phyloP scores from a whole-genome alignment of 2,888 invertebrate species.

The Pseudanteris insignis region DNA sequence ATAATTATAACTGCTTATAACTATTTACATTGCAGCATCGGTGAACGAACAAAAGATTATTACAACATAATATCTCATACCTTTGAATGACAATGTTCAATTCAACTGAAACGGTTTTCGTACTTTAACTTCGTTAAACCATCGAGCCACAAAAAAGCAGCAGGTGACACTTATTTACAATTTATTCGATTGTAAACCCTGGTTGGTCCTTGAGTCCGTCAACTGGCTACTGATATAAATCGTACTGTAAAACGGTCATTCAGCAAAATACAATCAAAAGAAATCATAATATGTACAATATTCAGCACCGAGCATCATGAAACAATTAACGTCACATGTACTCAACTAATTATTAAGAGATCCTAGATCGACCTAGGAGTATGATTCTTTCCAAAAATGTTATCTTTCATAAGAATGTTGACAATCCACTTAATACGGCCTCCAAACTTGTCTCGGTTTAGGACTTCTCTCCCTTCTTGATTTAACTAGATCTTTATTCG shows the following conservation, averaged over 20 bases:
- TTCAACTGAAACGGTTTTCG: conserved; percentile 16
- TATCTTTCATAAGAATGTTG: too few relatives aligned
- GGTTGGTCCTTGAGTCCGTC: conserved; percentile 64
- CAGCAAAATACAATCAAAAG: conserved; percentile 28
- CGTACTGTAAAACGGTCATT: conserved; percentile 19
- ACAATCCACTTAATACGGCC: conserved; percentile 56
- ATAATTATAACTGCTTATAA: conserved; percentile 15
- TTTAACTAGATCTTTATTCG: conserved; percentile 54
- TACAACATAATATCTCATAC: conserved; percentile 29
- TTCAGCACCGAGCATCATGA: conserved; percentile 23
- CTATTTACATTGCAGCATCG: conserved; percentile 28
- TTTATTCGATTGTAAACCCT: conserved; percentile 62
- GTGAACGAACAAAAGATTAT: conserved; percentile 6
- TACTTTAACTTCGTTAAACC: conserved; percentile 24
- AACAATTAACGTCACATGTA: conserved; percentile 16
- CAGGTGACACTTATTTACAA: conserved; percentile 52
- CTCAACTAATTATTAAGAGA: conserved; percentile 4
- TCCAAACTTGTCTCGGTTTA: conserved; percentile 64
- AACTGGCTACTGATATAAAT: conserved; percentile 40
- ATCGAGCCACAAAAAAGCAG: conserved; percentile 18
- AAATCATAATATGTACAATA: conserved; percentile 34
- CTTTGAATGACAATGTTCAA: conserved; percentile 29
- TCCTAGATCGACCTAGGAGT: too few relatives aligned
- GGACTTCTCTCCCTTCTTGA: conserved; percentile 60
- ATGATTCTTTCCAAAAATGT: too few relatives aligned